Conservation (phyloP, 2,888 invertebrate genomes). For the Aricia artaxerxes region DNA sequence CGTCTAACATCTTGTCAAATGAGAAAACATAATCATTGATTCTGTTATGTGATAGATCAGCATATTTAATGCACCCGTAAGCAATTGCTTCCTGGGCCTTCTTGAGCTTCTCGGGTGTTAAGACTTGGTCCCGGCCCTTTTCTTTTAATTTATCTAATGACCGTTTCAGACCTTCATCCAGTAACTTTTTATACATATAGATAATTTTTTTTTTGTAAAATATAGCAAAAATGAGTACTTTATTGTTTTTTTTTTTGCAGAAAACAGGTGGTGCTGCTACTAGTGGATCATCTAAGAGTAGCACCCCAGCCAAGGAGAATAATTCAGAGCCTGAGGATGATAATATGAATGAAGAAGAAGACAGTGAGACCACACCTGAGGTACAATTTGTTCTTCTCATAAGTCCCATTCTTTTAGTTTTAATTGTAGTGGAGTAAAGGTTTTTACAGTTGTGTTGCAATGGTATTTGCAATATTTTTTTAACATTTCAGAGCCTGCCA, state of each 20-base stretch:
- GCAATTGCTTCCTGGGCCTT: slow-evolving; percentile 95
- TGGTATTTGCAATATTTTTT: background rate
- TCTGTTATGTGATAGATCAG: slow-evolving; percentile 96
- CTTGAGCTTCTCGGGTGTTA: slow-evolving; percentile 89
- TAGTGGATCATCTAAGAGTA: slow-evolving; percentile 53
- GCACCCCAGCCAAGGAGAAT: slow-evolving; percentile 52
- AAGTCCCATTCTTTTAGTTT: background rate
- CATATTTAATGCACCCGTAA: slow-evolving; percentile 99
- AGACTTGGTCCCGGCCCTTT: slow-evolving; percentile 91
- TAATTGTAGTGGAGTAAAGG: background rate
- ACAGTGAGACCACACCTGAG: slow-evolving; percentile 52
- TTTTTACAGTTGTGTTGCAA: background rate
- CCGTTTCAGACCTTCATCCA: slow-evolving; percentile 94
- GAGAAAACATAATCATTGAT: slow-evolving; percentile 98
- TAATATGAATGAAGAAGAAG: slow-evolving; percentile 52
- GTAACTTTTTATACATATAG: slow-evolving; percentile 72
- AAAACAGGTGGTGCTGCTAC: slow-evolving; percentile 67
- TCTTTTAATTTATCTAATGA: slow-evolving; percentile 91
- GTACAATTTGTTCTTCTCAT: slow-evolving; percentile 42
- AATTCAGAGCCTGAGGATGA: slow-evolving; percentile 47
- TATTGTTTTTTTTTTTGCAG: slow-evolving; percentile 47
- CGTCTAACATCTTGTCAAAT: slow-evolving; percentile 99
- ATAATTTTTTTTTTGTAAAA: background rate
- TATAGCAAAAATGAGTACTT: background rate
- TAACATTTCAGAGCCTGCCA: slow-evolving; percentile 47